Base-by-base conservation (phyloP, 2,888 invertebrate species). In the Chamaedrilus cognettii region DNA sequence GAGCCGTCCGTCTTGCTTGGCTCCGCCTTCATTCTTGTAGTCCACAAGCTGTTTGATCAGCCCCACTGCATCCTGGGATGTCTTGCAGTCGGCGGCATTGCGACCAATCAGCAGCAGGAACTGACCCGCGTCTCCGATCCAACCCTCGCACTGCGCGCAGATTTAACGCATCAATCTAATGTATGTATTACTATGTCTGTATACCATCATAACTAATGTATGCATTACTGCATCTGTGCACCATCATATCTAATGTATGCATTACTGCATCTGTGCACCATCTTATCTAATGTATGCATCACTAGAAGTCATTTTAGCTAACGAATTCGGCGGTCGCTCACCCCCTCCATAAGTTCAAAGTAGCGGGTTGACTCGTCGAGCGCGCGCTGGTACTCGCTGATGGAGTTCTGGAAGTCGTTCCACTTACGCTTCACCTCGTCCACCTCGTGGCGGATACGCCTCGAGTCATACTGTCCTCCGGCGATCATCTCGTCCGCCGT, bases 331-430 rank as follows among this genome's bases (percentile, higher is more conserved):
- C n/a, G n/a, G n/a, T n/a, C n/a, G n/a, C 83, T 83, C 80, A 90
- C 90, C 86, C 91, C 89, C 75, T 92, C 91, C 65, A 91, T 87
- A 52, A 90, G 85, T 73, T 87, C 87, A 81, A 90, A 92, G 83
- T 91, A 92, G 66, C 89, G 87, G 52, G 89, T 88, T 70, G 89
- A 89, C 65, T 89, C 85, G 77, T 91, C 88, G 35, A 91, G 87
- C 59, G 88, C 86, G 67, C 86, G 86, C 74, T 90, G 87, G 61
- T 89, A 89, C 66, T 88, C 88, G 58, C 86, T 86, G 26, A 91
- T 88, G 79, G 89, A 88, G 50, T 86, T 86, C 78, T 89, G 88
- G 79, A 93, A 87, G 71, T 87, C 87, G 35, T 87, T 86, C 90
- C 91, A 91, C 79, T 86, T 85, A 55, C 88, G 87, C 79, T 87